Evolutionary conservation across 1,140 invertebrate species (phyloP).

Genomic region (Drosophila varians): DNA sequence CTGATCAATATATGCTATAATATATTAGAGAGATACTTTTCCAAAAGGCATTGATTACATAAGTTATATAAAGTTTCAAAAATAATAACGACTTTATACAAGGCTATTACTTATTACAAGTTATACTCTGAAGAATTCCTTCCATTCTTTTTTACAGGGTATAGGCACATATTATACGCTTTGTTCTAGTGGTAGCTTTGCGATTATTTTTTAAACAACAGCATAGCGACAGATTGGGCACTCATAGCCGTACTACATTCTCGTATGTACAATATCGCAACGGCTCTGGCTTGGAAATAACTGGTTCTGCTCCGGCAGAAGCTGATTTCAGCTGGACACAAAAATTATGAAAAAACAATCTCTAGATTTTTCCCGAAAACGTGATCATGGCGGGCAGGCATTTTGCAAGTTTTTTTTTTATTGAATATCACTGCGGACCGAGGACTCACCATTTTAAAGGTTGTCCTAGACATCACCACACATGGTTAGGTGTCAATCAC

Average conservation of each 20-base stretch:
- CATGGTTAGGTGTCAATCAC: constrained; percentile 32
- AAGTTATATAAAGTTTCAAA: too few species aligned
- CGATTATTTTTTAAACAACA: constrained; percentile 43
- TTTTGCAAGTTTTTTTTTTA: constrained; percentile 59
- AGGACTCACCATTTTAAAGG: constrained; percentile 70
- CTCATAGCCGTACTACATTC: constrained; percentile 7
- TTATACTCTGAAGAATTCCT: background rate
- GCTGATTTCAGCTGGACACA: constrained; percentile 57
- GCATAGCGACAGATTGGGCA: constrained; percentile 45
- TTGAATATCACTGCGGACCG: background rate
- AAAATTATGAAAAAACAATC: constrained; percentile 2
- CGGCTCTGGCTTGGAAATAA: constrained; percentile 61
- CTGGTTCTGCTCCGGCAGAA: constrained; percentile 64
- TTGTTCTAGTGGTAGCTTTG: background rate
- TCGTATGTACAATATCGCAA: constrained; percentile 49
- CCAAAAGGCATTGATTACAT: too few species aligned
- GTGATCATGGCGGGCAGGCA: constrained; percentile 1
- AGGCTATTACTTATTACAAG: too few species aligned
- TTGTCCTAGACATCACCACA: constrained; percentile 48
- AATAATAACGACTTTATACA: too few species aligned
- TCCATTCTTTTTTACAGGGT: constrained; percentile 13
- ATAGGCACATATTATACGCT: constrained; percentile 6
- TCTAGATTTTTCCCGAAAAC: constrained; percentile 2
- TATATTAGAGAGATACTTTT: too few species aligned
- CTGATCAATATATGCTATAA: background rate